Evolutionary conservation across 2,113 vertebrate genomes (phyloP).

Genomic region (Pipa parva): DNA sequence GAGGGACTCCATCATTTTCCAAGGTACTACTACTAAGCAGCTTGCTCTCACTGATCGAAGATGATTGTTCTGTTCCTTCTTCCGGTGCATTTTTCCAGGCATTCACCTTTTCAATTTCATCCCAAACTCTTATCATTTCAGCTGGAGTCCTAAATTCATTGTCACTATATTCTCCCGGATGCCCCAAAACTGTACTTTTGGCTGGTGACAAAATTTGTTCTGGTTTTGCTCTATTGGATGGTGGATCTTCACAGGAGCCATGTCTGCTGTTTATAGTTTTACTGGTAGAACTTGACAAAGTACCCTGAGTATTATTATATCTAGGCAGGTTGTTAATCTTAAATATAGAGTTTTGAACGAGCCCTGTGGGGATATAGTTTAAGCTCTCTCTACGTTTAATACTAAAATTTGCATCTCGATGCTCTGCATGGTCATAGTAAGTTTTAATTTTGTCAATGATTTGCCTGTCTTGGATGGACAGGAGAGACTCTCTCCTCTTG

Average conservation of each 20-base stretch:
- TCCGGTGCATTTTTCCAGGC: constrained; percentile 33
- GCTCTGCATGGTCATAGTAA: constrained; percentile 82
- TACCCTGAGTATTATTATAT: constrained; percentile 44
- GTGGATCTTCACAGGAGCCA: constrained; percentile 65
- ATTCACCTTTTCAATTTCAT: constrained; percentile 64
- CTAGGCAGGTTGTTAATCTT: constrained; percentile 70
- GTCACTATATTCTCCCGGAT: constrained; percentile 46
- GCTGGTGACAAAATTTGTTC: background rate
- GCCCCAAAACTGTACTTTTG: background rate
- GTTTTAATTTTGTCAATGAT: constrained; percentile 84
- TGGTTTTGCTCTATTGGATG: constrained; percentile 55
- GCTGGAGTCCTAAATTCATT: constrained; percentile 66
- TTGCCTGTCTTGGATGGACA: constrained; percentile 78
- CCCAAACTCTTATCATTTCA: constrained; percentile 72
- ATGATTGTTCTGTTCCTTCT: background rate
- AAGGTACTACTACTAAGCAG: background rate
- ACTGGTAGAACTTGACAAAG: constrained; percentile 19
- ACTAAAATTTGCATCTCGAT: constrained; percentile 75
- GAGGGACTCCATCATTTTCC: constrained; percentile 48
- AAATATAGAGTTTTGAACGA: constrained; percentile 79
- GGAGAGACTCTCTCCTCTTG: constrained; percentile 65
- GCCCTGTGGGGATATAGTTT: constrained; percentile 88
- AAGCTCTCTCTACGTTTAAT: constrained; percentile 87
- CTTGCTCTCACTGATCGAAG: background rate
- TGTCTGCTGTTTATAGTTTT: constrained; percentile 51